Evolutionary conservation across 1,140 invertebrate genomes (phyloP), one percentile per base, ranked within the genome.

Genomic region (Drosophila sp.): DNA sequence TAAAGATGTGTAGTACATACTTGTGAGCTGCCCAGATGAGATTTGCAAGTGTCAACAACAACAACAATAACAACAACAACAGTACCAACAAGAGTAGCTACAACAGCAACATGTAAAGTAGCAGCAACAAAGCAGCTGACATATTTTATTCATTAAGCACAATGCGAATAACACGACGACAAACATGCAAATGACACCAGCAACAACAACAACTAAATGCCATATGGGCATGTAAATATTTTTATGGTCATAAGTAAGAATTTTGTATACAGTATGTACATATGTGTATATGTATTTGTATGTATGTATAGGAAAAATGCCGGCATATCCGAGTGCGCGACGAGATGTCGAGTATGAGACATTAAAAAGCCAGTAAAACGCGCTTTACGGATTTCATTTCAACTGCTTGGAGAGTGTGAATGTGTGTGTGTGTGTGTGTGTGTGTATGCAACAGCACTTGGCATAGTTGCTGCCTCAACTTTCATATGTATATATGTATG

Each of bases 201-300:
- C 75, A 80, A 53, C 34, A 58, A 74, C 59, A 65, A 51, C 56
- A 61, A 65, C 50, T 50, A 62, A 58, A 70, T 70, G 75, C 73
- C 69, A 76, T 73, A 76, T 69, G 74, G 67, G 63, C 75, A 89
- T 87, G 82, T 89, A 89, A 83, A 87, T 87, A 89, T 89, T 87
- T 87, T 83, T 89, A 87, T 87, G 83, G 83, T 83, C 83, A 87
- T 87, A 87, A 89, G 83, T 89, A 87, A 78, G 83, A 82, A 84
- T 84, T 86, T 78, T 64, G 76, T 77, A 75, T 72, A 78, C 73
- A 43, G 53, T 57, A 34, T 43, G 58, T 45, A 32, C n/a, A 21
- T 11, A 50, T 32, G 41, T 18, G 14, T 34, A 21, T 40, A n/a
- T 21, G 8, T 45, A 1, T 50, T 5, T 50, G 27, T 61, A 25